These are phyloP conservation scores for Drosophila kuntzei DNA, from an alignment of 2,888 invertebrate species.

Conservation along the genomic window DNA sequence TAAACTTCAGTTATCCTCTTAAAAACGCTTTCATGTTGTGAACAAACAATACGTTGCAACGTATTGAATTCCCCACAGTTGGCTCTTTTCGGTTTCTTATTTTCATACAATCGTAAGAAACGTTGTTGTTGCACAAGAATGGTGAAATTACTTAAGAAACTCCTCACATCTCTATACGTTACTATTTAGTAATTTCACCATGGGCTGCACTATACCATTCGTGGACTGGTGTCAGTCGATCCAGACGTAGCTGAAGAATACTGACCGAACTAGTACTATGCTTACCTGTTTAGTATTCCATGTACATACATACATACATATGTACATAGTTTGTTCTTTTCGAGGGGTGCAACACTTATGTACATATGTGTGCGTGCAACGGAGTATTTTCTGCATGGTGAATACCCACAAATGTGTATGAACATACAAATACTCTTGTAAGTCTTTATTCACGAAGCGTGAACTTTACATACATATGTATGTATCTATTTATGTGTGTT, in stretches of 20 bases:
- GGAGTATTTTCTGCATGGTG: conserved; percentile 3
- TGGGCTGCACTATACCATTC: not conserved
- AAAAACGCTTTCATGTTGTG: too few relatives aligned
- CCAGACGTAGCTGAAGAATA: not conserved
- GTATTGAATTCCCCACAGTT: too few relatives aligned
- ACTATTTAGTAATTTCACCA: not conserved
- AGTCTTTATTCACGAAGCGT: conserved; percentile 40
- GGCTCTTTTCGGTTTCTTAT: not conserved
- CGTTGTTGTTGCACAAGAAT: not conserved
- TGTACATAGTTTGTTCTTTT: not conserved
- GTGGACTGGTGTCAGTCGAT: too few relatives aligned
- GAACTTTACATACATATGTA: conserved; percentile 43
- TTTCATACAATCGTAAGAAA: not conserved
- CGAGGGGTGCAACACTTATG: conserved; percentile 1
- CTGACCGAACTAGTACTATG: not conserved
- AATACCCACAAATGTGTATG: conserved; percentile 2
- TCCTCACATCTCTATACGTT: not conserved
- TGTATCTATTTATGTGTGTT: conserved; percentile 3
- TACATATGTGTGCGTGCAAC: not conserved
- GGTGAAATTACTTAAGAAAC: not conserved
- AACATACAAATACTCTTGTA: not conserved
- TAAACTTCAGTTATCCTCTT: too few relatives aligned
- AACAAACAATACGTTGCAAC: not conserved
- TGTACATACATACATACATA: too few relatives aligned
- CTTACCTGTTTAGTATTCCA: conserved; percentile 10